A percentile compares a stretch with the other conserved stretches of the same genome.
Conservation (phyloP, 1,140 invertebrate species). For the Notospermus geniculatus region DNA sequence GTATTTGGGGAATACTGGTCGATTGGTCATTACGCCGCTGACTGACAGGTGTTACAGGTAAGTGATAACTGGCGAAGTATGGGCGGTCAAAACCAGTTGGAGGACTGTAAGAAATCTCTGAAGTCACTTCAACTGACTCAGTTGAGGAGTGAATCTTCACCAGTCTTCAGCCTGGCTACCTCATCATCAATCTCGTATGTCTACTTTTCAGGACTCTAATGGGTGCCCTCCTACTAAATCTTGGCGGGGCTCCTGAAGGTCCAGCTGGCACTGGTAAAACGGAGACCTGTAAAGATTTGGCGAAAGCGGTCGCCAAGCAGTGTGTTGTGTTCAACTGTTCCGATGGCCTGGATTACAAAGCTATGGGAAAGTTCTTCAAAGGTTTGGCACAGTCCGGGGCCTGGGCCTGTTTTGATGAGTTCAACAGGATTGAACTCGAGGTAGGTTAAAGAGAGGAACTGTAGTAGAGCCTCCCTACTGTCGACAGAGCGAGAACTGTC, state of each 20-base stretch:
- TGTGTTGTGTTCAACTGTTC: constrained; percentile 59
- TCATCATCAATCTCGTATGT: not conserved
- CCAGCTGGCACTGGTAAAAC: constrained; percentile 58
- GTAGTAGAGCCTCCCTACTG: no score
- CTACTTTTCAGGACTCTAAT: constrained; percentile 50
- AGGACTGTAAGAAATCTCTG: no score
- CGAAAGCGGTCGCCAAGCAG: constrained; percentile 58
- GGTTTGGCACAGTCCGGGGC: constrained; percentile 56
- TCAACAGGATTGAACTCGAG: constrained; percentile 56
- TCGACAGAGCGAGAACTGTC: no score
- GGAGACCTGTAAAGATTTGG: constrained; percentile 58
- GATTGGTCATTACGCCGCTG: constrained; percentile 54
- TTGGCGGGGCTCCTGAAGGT: constrained; percentile 57
- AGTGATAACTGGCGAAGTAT: no score
- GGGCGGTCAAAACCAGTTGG: no score
- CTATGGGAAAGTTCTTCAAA: constrained; percentile 59
- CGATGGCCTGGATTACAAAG: constrained; percentile 56
- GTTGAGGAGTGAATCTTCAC: no score
- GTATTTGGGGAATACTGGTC: constrained; percentile 52
- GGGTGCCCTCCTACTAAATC: constrained; percentile 55
- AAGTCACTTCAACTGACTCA: no score
- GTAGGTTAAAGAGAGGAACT: constrained; percentile 25
- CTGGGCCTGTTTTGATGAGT: constrained; percentile 57
- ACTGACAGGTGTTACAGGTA: constrained; percentile 55
- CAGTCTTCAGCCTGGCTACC: not conserved